These are phyloP conservation scores for Gortyna flavago DNA, from an alignment of 2,888 invertebrate species.

Conservation along the genomic window DNA sequence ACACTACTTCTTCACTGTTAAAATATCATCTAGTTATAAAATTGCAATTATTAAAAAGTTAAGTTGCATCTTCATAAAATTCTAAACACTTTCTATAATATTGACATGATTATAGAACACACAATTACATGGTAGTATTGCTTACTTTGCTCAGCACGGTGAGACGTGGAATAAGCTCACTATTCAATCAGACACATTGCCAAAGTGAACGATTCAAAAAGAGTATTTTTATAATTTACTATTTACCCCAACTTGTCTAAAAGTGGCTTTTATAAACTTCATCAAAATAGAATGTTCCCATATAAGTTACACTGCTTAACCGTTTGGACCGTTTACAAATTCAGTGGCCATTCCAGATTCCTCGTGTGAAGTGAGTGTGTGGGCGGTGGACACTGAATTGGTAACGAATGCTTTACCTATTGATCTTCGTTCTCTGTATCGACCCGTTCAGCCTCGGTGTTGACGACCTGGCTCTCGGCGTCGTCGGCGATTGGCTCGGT, in stretches of 20 bases:
- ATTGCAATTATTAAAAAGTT: not conserved
- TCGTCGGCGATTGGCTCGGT: slow-evolving; percentile 57
- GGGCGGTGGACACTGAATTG: slow-evolving; percentile 54
- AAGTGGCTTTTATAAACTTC: slow-evolving; percentile 23
- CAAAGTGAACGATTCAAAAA: slow-evolving; percentile 15
- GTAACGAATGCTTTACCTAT: slow-evolving; percentile 56
- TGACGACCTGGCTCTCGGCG: slow-evolving; percentile 66
- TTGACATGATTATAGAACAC: slow-evolving; percentile 18
- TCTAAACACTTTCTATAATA: slow-evolving; percentile 13
- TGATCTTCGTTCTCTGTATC: slow-evolving; percentile 55
- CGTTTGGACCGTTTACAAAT: slow-evolving; percentile 53
- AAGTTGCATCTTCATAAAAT: slow-evolving; percentile 7
- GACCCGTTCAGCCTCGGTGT: slow-evolving; percentile 65
- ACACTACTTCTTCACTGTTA: slow-evolving; percentile 15
- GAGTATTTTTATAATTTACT: slow-evolving; percentile 26
- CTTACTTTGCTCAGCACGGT: not conserved
- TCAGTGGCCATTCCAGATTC: slow-evolving; percentile 50
- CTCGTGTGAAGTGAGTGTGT: slow-evolving; percentile 13
- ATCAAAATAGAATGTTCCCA: slow-evolving; percentile 45
- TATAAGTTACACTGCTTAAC: slow-evolving; percentile 37
- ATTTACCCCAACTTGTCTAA: slow-evolving; percentile 6
- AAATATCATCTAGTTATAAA: slow-evolving; percentile 12
- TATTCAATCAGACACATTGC: slow-evolving; percentile 2
- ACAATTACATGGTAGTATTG: slow-evolving; percentile 15
- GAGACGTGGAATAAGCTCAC: slow-evolving; percentile 4